These are phyloP conservation scores for Lemur catta DNA, from an alignment of 2,797 vertebrate species.

Conservation along the genomic window DNA sequence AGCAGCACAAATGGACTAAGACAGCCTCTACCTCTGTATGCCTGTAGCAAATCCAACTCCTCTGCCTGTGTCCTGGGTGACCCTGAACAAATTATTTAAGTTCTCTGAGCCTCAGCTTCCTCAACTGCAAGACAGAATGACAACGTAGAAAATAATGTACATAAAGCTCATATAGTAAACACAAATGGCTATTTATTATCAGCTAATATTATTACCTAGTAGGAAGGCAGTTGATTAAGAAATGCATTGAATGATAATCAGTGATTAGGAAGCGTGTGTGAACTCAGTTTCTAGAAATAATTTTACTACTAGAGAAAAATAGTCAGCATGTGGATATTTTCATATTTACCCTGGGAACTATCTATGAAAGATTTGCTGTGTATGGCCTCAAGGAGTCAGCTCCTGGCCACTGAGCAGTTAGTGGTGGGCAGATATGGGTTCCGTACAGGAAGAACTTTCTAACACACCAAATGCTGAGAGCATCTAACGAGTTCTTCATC, in stretches of 20 bases:
- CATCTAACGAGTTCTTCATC: constrained; percentile 38
- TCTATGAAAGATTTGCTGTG: neutral
- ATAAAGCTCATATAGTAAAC: neutral
- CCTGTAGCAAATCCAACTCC: neutral
- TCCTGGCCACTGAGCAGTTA: neutral
- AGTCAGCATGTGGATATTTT: neutral
- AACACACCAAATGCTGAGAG: constrained; percentile 16
- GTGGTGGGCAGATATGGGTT: neutral
- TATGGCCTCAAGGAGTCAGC: neutral
- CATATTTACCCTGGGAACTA: neutral
- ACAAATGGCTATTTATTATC: neutral
- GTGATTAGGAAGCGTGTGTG: neutral
- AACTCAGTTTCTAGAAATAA: constrained; percentile 7
- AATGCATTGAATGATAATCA: neutral
- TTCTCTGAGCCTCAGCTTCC: neutral
- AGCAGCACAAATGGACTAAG: neutral
- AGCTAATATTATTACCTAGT: neutral
- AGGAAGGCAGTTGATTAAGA: neutral
- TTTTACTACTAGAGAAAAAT: neutral
- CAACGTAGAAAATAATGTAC: neutral
- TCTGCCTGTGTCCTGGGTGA: neutral
- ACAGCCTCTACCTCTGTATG: neutral
- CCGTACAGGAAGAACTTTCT: constrained; percentile 7
- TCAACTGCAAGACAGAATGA: neutral
- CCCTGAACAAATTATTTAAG: neutral